Evolutionary conservation across 2,797 vertebrate species (phyloP).

Genomic region (Jordanella pulchra): DNA sequence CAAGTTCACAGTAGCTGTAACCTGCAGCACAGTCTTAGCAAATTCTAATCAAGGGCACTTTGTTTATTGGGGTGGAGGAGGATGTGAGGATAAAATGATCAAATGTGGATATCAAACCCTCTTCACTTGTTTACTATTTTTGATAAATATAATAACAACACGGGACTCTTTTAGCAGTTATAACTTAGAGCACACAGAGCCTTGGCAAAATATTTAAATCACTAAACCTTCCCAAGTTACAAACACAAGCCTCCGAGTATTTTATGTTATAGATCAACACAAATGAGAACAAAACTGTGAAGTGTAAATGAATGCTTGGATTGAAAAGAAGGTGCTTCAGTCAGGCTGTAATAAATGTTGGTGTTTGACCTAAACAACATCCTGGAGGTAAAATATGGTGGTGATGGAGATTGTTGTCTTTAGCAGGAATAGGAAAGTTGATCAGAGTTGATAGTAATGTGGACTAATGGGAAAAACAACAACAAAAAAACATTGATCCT

Average conservation of each 20-base stretch:
- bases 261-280: neutral
- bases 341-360: neutral
- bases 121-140: neutral
- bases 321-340: neutral
- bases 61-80: slow-evolving; percentile 15
- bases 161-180: neutral
- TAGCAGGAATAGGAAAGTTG: neutral
- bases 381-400: neutral
- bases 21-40: slow-evolving; percentile 24
- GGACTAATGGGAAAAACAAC: too few relatives aligned
- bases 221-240: neutral
- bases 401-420: neutral
- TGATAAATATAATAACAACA: neutral
- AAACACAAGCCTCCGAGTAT: neutral
- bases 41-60: slow-evolving; percentile 34
- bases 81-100: slow-evolving; percentile 5
- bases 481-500: neutral
- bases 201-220: neutral
- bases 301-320: too few relatives aligned
- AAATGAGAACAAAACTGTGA: neutral
- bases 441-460: neutral
- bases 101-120: neutral
- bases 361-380: neutral
- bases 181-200: neutral
- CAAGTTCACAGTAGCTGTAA: slow-evolving; percentile 45